Evolutionary conservation across 2,797 vertebrate species (phyloP), one percentile per base, ranked within the genome.

Genomic region (Poeciliopsis paucimaculata): DNA sequence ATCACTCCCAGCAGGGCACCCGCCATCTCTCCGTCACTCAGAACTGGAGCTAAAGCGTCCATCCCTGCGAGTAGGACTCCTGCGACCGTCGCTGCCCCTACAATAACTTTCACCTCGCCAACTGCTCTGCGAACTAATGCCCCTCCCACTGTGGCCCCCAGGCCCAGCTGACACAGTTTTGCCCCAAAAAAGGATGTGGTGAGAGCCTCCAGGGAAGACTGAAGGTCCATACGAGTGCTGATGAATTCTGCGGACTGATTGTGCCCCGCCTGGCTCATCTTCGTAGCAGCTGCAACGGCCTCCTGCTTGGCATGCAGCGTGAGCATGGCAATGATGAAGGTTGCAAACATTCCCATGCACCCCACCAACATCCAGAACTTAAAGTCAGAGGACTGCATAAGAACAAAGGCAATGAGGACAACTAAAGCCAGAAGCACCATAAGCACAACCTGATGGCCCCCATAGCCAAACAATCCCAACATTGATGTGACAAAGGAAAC

Each of bases 291-390:
- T 3, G 71, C 81, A 1, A 91, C 51, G 0, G 85, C 91, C 47
- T 73, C 68, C 75, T 94, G 91, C 0, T 86, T 89, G 0, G 91
- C 91, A 0, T 94, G 91, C 0, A 93, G 76, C 1, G 92, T 93
- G 26, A 94, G 92, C 75, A 94, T 60, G 28, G 92, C 91, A 0
- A 93, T 85, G 72, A 93, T 78, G 2, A 93, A 93, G 0, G 90
- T 89, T 1, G 89, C 88, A 0, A 94, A 72, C 90, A 91, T 90
- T 18, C 84, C 92, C 84, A 93, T 90, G 77, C 89, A 93, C 5
- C 87, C 93, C 0, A 88, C 82, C 79, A 93, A 62, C 93, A 94
- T 93, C 93, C 93, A 94, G 60, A 93, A 94, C 66, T 92, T 91
- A 47, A 94, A 92, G 83, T 91, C 83, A 0, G 83, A 72, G 0